Conservation (phyloP, 2,888 invertebrate genomes). For the Metopia argyrocephala region DNA sequence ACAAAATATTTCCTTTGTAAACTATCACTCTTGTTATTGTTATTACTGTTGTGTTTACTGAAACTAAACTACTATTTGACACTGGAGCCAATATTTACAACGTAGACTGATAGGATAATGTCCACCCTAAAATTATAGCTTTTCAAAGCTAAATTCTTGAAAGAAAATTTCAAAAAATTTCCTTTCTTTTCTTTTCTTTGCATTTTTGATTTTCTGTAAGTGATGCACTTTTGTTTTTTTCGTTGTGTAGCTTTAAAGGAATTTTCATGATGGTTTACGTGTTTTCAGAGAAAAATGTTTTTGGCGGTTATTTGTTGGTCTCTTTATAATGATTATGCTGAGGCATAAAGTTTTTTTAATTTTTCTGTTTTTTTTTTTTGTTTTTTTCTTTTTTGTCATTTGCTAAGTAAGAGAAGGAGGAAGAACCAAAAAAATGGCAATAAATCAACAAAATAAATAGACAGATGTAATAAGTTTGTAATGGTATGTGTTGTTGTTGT, state of each 20-base stretch:
- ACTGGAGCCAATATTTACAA: constrained; percentile 53
- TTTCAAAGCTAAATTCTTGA: constrained; percentile 9
- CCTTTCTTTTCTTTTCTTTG: not conserved
- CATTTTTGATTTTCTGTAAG: not conserved
- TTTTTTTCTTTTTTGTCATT: no score
- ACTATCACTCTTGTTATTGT: not conserved
- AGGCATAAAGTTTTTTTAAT: not conserved
- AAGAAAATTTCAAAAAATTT: not conserved
- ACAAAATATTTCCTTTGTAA: not conserved
- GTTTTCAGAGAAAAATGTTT: not conserved
- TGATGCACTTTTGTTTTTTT: not conserved
- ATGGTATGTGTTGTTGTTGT: not conserved
- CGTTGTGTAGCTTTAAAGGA: not conserved
- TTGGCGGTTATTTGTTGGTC: constrained; percentile 10
- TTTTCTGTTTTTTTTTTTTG: no score
- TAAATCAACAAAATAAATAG: constrained; percentile 60
- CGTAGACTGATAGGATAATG: constrained; percentile 34
- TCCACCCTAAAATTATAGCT: constrained; percentile 35
- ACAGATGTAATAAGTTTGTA: constrained; percentile 57
- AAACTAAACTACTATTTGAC: constrained; percentile 34
- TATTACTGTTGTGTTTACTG: not conserved
- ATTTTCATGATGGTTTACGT: not conserved
- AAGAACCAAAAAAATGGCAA: constrained; percentile 17
- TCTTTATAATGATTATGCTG: not conserved
- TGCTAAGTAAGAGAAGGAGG: no score